Evolutionary conservation across 1,140 invertebrate genomes (phyloP), one percentile per base, ranked within the genome.

Genomic region (Lerema accius): DNA sequence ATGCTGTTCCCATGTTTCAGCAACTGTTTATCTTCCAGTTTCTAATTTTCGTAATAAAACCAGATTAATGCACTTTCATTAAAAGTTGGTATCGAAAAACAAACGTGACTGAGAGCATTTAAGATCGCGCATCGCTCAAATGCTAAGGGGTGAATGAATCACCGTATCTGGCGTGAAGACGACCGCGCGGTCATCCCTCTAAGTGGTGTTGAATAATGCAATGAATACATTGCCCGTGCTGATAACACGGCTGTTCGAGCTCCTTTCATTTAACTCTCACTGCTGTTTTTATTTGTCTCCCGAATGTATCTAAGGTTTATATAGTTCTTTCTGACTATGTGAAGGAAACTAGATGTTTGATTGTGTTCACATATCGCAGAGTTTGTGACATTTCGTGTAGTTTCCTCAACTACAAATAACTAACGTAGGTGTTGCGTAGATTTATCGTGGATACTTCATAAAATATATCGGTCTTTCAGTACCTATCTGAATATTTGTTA

Each of bases 251-350:
- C 11, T 39, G 64, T 48, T 62, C 66, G 66, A 67, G 64, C 69
- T 39, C 60, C 53, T 61, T 67, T 62, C 60, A 68, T 65, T 58
- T 63, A 60, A 55, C 51, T 26, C 35, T 7, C 19, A 39, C 39
- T 19, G 17, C 51, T 40, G 51, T 55, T 23, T 65, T 62, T 63
- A 64, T 69, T 69, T 69, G 67, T 61, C 45, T 59, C 28, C 11
- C 45, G 40, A 19, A 49, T 35, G 16, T n/a, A n/a, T n/a, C n/a
- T n/a, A n/a, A n/a, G n/a, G n/a, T n/a, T n/a, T 53, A 48, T 49
- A 4, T 17, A 11, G 37, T 23, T 23, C 19, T 23, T 23, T 23
- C 10, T 16, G 32, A 1, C 14, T 10, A 1, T 42, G 4, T 9
- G 23, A 1, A 3, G n/a, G 7, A 42, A 10, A 4, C 39, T 15